A percentile compares a stretch with the other conserved stretches of the same genome.
Conservation (phyloP, 2,888 invertebrate genomes). For the Hydraecia micacea region DNA sequence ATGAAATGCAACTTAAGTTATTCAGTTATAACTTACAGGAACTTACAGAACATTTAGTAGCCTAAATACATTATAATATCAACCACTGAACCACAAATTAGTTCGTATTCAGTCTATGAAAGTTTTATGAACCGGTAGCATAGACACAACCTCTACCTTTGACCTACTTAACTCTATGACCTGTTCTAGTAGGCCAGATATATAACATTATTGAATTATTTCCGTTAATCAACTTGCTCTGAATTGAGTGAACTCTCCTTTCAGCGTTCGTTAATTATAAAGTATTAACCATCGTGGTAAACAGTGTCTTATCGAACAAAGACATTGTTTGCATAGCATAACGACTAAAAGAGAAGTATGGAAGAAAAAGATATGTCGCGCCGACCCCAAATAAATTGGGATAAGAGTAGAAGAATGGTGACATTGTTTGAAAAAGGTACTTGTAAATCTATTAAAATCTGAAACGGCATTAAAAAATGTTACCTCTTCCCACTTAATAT, state of each 20-base stretch:
- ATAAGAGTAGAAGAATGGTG: too few species aligned
- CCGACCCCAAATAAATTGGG: not conserved
- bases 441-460: not conserved
- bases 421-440: not conserved
- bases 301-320: not conserved
- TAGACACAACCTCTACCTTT: conserved; percentile 44
- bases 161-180: conserved; percentile 50
- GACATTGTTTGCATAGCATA: not conserved
- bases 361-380: not conserved
- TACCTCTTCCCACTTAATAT: too few species aligned
- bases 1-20: not conserved
- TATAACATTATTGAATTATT: conserved; percentile 49
- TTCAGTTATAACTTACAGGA: too few species aligned
- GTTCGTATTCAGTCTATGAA: conserved; percentile 36
- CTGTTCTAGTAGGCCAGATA: conserved; percentile 23
- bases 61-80: conserved; percentile 18
- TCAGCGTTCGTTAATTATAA: not conserved
- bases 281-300: too few species aligned
- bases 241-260: conserved; percentile 1
- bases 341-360: not conserved
- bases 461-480: not conserved
- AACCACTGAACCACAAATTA: conserved; percentile 16
- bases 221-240: conserved; percentile 29
- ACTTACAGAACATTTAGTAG: not conserved
- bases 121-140: conserved; percentile 36